A percentile compares a stretch with the other conserved stretches of the same genome.
Conservation (phyloP, 2,797 vertebrate species). For the Lophura swinhoii region DNA sequence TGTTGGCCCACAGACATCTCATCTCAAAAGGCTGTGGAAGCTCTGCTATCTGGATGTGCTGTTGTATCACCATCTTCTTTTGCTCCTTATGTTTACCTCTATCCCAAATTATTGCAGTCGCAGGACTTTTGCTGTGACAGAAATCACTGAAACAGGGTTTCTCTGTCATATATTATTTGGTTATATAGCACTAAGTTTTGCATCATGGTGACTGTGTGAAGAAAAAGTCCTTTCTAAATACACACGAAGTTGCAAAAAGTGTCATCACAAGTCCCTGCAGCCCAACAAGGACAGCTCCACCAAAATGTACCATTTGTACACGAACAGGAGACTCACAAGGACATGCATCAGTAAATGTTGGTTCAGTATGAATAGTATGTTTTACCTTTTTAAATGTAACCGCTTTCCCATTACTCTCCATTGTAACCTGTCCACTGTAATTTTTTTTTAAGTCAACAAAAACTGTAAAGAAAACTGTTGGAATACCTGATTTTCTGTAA, state of each 20-base stretch:
- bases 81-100: slow-evolving; percentile 9
- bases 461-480: slow-evolving; percentile 82
- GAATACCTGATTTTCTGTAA: slow-evolving; percentile 83
- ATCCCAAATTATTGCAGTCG: background rate
- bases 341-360: slow-evolving; percentile 71
- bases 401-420: slow-evolving; percentile 68
- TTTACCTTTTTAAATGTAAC: slow-evolving; percentile 76
- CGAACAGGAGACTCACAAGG: slow-evolving; percentile 14
- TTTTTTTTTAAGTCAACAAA: slow-evolving; percentile 79
- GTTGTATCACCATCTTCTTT: background rate
- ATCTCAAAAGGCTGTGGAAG: background rate
- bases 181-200: slow-evolving; percentile 3
- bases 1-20: background rate
- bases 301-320: slow-evolving; percentile 66
- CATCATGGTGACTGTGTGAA: slow-evolving; percentile 16
- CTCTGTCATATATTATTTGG: slow-evolving; percentile 43
- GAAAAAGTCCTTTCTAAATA: slow-evolving; percentile 63
- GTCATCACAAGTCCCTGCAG: slow-evolving; percentile 22
- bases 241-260: slow-evolving; percentile 5
- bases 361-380: slow-evolving; percentile 66
- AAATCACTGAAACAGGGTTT: slow-evolving; percentile 58
- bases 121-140: slow-evolving; percentile 7
- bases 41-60: slow-evolving; percentile 10
- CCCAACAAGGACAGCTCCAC: slow-evolving; percentile 61
- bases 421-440: slow-evolving; percentile 72